Evolutionary conservation across 2,113 vertebrate genomes (phyloP), one percentile per base, ranked within the genome.

Genomic region (Origma solitaria): DNA sequence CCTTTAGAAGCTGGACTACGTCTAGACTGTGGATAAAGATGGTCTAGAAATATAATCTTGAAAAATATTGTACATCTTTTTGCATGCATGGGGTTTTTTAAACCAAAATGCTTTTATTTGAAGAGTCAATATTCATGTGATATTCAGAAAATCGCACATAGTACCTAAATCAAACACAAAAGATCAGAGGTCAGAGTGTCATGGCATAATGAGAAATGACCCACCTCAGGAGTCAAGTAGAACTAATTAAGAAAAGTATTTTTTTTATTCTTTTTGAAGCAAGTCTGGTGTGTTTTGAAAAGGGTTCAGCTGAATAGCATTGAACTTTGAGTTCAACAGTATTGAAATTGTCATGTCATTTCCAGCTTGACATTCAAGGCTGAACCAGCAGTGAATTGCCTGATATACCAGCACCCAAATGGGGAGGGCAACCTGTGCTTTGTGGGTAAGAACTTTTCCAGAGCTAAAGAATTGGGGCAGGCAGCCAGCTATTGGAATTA

Each of bases 321-420:
- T 38, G 71, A 86, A 54, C 14, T 58, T 31, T 23, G 56, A 84
- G 44, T 54, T 65, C 71, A 82, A 73, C 9, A 11, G 14, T 38
- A 47, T 19, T 3, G 14, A 58, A 85, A 79, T 3, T 7, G 14
- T 23, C 44, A 3, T 13, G 21, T 64, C 62, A 44, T 56, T 72
- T 78, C 53, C 40, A 64, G 33, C n/a, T 30, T 61, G 27, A 27
- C 35, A 56, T n/a, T 64, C 27, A 50, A 60, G n/a, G 51, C 18
- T 28, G 38, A 83, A 72, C 30, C 25, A 73, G 35, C 33, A 80
- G 44, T 16, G 51, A 27, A 44, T 25, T 60, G 35, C 16, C 65
- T 1, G 0, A 19, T 22, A 2, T 28, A 20, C 7, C 47, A 37
- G 11, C 12, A 13, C 11, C 12, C 21, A 37, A 37, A 28, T 1